These are phyloP conservation scores for Adelognathus sp. DNA, from an alignment of 2,888 invertebrate species.

Conservation along the genomic window DNA sequence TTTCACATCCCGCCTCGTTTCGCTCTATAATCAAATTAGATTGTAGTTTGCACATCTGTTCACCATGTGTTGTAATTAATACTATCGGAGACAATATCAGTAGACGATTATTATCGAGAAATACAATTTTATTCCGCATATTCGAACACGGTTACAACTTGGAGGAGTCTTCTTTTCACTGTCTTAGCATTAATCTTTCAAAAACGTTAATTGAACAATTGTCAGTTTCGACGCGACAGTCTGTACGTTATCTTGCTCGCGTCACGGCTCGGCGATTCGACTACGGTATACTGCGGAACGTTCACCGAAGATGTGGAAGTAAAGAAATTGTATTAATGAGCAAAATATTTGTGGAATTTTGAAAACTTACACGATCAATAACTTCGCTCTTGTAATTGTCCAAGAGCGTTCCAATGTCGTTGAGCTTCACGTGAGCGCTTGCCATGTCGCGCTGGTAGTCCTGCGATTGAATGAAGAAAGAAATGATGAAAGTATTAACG, in stretches of 20 bases:
- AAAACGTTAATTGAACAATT: slow-evolving; percentile 51
- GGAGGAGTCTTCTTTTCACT: slow-evolving; percentile 32
- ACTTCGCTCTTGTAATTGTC: slow-evolving; percentile 63
- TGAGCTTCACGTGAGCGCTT: slow-evolving; percentile 61
- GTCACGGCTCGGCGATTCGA: slow-evolving; percentile 58
- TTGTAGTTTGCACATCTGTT: background rate
- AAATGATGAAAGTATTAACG: no score
- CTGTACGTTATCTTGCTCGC: slow-evolving; percentile 59
- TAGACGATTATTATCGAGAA: slow-evolving; percentile 35
- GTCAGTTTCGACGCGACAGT: slow-evolving; percentile 57
- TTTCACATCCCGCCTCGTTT: slow-evolving; percentile 11
- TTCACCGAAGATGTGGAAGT: slow-evolving; percentile 57
- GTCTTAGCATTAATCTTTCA: slow-evolving; percentile 28
- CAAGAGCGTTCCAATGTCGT: slow-evolving; percentile 64
- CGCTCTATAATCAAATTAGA: slow-evolving; percentile 48
- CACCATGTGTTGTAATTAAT: no score
- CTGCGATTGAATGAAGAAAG: slow-evolving; percentile 51
- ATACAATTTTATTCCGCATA: slow-evolving; percentile 47
- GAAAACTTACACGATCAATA: slow-evolving; percentile 52
- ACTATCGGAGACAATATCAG: slow-evolving; percentile 39
- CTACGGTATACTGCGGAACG: slow-evolving; percentile 66
- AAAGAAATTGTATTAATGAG: background rate
- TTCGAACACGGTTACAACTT: slow-evolving; percentile 49
- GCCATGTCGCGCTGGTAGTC: slow-evolving; percentile 59
- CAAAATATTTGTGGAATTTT: background rate